These are phyloP conservation scores for Recurvirostra avosetta DNA, from an alignment of 2,113 vertebrate genomes.

Conservation along the genomic window DNA sequence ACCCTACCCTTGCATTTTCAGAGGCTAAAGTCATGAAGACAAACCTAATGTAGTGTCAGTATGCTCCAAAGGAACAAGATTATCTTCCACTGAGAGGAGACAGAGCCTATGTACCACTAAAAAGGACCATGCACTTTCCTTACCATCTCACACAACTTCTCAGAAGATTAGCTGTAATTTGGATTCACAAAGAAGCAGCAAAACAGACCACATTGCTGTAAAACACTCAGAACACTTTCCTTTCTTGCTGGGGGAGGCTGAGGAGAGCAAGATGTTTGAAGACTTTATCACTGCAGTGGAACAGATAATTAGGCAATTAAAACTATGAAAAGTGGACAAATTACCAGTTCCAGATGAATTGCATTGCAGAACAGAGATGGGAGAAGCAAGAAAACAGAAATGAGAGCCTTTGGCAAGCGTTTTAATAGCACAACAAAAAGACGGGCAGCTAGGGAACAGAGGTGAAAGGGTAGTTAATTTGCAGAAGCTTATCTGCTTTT, in stretches of 20 bases:
- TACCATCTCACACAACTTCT: not conserved
- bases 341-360: slow-evolving; percentile 24
- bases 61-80: not conserved
- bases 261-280: not conserved
- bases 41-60: not conserved
- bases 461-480: not conserved
- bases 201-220: not conserved
- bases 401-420: not conserved
- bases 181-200: not conserved
- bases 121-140: not conserved
- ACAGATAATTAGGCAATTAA: slow-evolving; percentile 54
- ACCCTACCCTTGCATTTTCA: not conserved
- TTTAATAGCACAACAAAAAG: not conserved
- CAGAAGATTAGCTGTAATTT: not conserved
- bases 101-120: not conserved
- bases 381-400: not conserved
- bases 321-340: slow-evolving; percentile 38
- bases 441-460: not conserved
- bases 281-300: slow-evolving; percentile 17
- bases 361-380: not conserved
- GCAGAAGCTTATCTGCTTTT: not conserved
- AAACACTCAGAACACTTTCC: not conserved
- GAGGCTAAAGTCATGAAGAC: not conserved
- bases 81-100: not conserved
- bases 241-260: not conserved